Evolutionary conservation across 2,797 vertebrate species (phyloP).

Genomic region (Myiothlypis coronata): DNA sequence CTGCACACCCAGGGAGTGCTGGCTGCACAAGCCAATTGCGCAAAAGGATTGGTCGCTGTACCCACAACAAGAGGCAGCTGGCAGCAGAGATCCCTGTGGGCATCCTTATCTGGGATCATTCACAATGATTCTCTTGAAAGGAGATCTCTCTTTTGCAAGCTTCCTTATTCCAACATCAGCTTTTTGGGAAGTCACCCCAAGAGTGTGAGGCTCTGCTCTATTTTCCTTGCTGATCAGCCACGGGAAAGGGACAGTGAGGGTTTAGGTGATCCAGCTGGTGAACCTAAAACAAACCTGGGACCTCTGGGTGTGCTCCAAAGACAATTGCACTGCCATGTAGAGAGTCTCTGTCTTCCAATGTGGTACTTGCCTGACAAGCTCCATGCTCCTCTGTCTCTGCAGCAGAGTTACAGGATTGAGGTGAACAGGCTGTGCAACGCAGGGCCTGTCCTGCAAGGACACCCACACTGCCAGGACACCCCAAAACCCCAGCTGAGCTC

Average conservation of each 20-base stretch:
- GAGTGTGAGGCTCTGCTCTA: background rate
- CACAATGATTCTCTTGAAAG: background rate
- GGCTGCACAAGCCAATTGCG: background rate
- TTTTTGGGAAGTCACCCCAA: background rate
- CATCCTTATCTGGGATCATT: background rate
- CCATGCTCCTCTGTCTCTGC: background rate
- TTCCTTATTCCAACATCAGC: background rate
- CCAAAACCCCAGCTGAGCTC: background rate
- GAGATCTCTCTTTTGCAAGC: background rate
- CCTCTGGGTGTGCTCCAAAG: background rate
- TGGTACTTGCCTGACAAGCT: background rate
- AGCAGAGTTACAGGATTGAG: background rate
- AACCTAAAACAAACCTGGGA: background rate
- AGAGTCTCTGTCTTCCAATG: background rate
- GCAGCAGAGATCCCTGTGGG: background rate
- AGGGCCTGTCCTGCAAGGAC: background rate
- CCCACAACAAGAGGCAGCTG: background rate
- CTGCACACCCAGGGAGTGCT: background rate
- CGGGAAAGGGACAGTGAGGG: accelerated
- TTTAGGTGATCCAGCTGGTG: background rate
- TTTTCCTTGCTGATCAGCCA: background rate
- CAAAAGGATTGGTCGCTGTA: background rate
- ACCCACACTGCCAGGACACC: background rate
- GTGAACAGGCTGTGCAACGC: background rate
- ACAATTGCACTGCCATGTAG: background rate